Percentiles rank a stretch among this genome's conserved stretches.
These are phyloP conservation scores for Rosalia funebris DNA, from an alignment of 2,888 invertebrate species.

Conservation along the genomic window DNA sequence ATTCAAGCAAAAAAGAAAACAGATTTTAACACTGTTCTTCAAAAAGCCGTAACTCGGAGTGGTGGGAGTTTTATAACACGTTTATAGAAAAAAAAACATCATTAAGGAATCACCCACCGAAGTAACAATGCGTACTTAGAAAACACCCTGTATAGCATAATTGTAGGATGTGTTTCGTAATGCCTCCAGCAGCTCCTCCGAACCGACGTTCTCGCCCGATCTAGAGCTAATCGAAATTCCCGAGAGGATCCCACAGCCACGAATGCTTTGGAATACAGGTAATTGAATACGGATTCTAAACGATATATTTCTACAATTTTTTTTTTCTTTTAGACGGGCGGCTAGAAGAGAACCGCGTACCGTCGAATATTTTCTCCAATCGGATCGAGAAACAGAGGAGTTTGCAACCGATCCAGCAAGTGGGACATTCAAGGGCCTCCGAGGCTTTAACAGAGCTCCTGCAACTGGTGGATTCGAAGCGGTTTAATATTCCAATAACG, in stretches of 20 bases:
- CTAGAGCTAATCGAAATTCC: slow-evolving; percentile 47
- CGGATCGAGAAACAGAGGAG: slow-evolving; percentile 67
- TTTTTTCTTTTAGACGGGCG: slow-evolving; percentile 43
- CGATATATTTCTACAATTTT: not conserved
- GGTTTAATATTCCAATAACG: slow-evolving; percentile 64
- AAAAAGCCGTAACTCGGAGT: too few species aligned
- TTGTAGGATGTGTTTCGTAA: slow-evolving; percentile 53
- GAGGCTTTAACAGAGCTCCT: slow-evolving; percentile 65
- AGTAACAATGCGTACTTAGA: too few species aligned
- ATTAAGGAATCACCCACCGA: too few species aligned
- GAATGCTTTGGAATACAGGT: slow-evolving; percentile 48
- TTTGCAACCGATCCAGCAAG: slow-evolving; percentile 63
- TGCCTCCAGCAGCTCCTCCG: slow-evolving; percentile 42
- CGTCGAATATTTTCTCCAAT: slow-evolving; percentile 47
- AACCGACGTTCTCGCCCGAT: slow-evolving; percentile 45
- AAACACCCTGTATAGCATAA: too few species aligned
- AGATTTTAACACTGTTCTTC: too few species aligned
- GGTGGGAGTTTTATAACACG: too few species aligned
- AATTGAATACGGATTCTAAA: slow-evolving; percentile 7
- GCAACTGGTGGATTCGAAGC: slow-evolving; percentile 66
- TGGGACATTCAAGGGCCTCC: slow-evolving; percentile 65
- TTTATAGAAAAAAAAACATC: too few species aligned
- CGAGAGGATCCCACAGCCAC: slow-evolving; percentile 48
- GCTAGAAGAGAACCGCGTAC: slow-evolving; percentile 7
- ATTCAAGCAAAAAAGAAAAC: too few species aligned